These are phyloP conservation scores for Perca schrenkii DNA, from an alignment of 2,113 vertebrate species.

Conservation along the genomic window DNA sequence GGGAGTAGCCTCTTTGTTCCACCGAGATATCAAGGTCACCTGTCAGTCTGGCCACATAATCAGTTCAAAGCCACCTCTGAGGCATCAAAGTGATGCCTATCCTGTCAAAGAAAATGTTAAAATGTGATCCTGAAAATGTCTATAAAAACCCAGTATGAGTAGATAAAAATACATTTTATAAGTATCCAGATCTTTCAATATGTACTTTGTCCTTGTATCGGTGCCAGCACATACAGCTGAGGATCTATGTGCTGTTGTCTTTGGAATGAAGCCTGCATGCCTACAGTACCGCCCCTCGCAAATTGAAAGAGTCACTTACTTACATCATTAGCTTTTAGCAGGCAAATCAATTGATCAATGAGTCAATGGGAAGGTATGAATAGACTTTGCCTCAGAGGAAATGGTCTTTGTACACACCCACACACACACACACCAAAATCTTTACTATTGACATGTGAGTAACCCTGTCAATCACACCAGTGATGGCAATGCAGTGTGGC, in stretches of 20 bases:
- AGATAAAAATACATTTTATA: constrained; percentile 13
- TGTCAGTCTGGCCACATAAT: constrained; percentile 42
- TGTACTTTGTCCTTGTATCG: constrained; percentile 26
- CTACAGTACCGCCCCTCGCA: constrained; percentile 56
- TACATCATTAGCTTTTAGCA: constrained; percentile 86
- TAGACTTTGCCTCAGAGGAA: constrained; percentile 77
- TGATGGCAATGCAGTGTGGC: constrained; percentile 29
- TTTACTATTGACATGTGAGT: constrained; percentile 83
- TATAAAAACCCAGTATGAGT: not conserved
- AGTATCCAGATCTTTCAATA: constrained; percentile 31
- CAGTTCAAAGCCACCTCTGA: constrained; percentile 37
- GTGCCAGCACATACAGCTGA: constrained; percentile 37
- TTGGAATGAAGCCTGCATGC: constrained; percentile 67
- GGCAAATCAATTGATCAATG: constrained; percentile 85
- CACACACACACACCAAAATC: constrained; percentile 63
- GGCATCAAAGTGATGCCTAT: not conserved
- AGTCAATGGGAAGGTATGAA: constrained; percentile 84
- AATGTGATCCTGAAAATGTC: constrained; percentile 18
- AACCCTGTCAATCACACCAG: constrained; percentile 78
- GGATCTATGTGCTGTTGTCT: constrained; percentile 69
- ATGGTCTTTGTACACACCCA: constrained; percentile 63
- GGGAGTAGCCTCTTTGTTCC: not conserved
- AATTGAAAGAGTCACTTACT: constrained; percentile 84
- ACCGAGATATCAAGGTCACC: constrained; percentile 47
- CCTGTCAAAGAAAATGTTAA: constrained; percentile 26